Evolutionary conservation across 2,797 vertebrate species (phyloP).

Genomic region (Peromyscus melanophrys): DNA sequence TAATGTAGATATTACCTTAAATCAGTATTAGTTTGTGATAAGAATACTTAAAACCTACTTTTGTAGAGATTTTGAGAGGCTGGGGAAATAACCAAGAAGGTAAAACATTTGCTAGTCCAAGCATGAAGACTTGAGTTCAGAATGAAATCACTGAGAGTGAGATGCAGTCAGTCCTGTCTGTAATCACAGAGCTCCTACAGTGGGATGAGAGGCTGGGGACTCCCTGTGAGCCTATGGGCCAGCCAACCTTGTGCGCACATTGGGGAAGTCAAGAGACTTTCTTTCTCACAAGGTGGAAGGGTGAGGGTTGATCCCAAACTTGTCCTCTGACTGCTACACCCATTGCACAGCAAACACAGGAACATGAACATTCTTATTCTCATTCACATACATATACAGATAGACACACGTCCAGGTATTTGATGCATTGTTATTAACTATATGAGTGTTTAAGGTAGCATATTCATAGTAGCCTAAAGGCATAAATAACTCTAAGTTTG

Average conservation of each 20-base stretch:
- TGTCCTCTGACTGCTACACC: neutral
- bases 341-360: neutral
- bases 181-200: neutral
- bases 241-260: neutral
- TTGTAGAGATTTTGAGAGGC: neutral
- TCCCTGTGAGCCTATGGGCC: neutral
- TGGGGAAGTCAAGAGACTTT: neutral
- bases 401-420: neutral
- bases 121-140: neutral
- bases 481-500: slow-evolving; percentile 21
- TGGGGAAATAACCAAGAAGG: neutral
- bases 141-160: neutral
- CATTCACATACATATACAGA: neutral
- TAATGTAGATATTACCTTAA: neutral
- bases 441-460: neutral
- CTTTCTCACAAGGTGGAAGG: neutral
- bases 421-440: neutral
- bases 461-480: neutral
- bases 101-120: neutral
- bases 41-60: neutral
- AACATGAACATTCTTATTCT: neutral
- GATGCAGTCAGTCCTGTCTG: neutral
- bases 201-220: neutral
- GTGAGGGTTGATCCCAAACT: neutral
- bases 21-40: neutral